Percentiles rank a stretch among this genome's conserved stretches.
Evolutionary conservation across 2,797 vertebrate genomes (phyloP).

Genomic region (Carcharodon carcharias): DNA sequence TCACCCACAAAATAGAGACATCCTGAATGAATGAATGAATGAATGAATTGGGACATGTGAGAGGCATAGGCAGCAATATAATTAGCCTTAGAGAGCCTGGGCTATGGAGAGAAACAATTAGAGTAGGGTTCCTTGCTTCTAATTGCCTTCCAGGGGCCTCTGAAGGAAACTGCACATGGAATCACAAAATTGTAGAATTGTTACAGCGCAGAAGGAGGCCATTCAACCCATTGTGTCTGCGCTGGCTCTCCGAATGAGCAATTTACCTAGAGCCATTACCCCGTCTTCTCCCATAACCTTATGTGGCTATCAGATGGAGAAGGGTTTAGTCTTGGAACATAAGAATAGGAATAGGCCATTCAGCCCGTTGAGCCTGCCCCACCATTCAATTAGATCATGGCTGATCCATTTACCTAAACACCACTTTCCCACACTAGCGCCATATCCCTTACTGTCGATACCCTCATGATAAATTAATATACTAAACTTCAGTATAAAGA

Average conservation of each 20-base stretch:
- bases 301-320: neutral
- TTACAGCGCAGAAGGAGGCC: too few relatives aligned
- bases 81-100: too few relatives aligned
- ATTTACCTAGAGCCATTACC: too few relatives aligned
- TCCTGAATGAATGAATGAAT: neutral
- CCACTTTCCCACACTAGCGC: too few relatives aligned
- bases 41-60: neutral
- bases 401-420: too few relatives aligned
- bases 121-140: neutral
- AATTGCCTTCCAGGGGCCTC: neutral
- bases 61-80: neutral
- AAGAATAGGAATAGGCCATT: too few relatives aligned
- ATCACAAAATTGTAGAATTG: too few relatives aligned
- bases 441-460: neutral
- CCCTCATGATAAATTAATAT: neutral
- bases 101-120: neutral
- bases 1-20: neutral
- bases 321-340: neutral
- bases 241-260: too few relatives aligned
- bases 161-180: neutral
- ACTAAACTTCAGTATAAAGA: neutral
- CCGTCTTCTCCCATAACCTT: too few relatives aligned
- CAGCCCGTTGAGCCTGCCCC: too few relatives aligned
- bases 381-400: too few relatives aligned
- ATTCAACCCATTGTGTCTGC: too few relatives aligned